Base-by-base conservation (phyloP, 2,888 invertebrate genomes). In the Brenthis ino region DNA sequence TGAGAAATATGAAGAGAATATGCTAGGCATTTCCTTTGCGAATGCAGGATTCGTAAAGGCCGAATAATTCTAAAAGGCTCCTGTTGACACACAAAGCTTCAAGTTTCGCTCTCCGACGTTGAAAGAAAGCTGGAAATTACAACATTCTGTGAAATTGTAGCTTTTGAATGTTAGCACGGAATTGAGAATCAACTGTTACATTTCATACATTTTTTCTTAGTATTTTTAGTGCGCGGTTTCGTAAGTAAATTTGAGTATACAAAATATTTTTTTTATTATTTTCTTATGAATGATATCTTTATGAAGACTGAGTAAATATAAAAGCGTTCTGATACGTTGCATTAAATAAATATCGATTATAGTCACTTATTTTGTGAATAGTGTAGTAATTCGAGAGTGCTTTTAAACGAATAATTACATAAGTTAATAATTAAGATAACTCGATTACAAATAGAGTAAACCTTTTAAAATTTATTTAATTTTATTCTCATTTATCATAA, bases 111-210 rank as follows among this genome's bases (percentile, higher is more conserved):
- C 69, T 71, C 72, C 71, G 74, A 65, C 71, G 73, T 57, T 75
- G 75, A 76, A 75, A 76, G 76, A 76, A 76, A 76, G 70, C 70
- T 72, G 61, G 68, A 75, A 76, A 76, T 76, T 75, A 75, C 73
- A 72, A 74, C 74, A 70, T 73, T 70, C 74, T 72, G 68, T 75
- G 72, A 65, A 69, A 71, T 73, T 72, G 73, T 71, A 65, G 70
- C 71, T 68, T 74, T 71, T 75, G 70, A 74, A 73, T 69, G 60
- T 68, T 68, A 74, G 73, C 64, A 54, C 68, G 74, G 65, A 71
- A 75, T 76, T 74, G 71, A 71, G 72, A 71, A 71, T 70, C 67
- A 71, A 66, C 70, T 68, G 67, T 71, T 71, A 67, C 47, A 60
- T 71, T 67, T 55, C 37, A 53, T 53, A 54, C 57, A 64, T 64